These are phyloP conservation scores for Acleris laterana DNA, from an alignment of 2,888 invertebrate species.

Conservation along the genomic window DNA sequence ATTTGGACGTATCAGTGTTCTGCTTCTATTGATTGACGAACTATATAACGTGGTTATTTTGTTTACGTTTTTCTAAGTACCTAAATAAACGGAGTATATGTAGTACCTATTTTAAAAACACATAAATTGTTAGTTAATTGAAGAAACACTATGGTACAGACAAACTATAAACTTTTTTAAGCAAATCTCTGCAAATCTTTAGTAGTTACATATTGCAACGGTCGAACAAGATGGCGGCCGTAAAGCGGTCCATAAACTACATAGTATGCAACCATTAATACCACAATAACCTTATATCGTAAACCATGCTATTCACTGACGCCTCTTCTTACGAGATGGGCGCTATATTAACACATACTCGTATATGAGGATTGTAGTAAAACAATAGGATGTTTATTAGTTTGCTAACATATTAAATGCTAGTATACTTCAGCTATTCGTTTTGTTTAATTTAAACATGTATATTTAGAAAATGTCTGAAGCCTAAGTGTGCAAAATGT, in stretches of 20 bases:
- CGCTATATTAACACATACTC: background rate
- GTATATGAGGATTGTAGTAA: background rate
- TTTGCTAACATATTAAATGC: background rate
- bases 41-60: too few relatives aligned
- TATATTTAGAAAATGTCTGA: too few relatives aligned
- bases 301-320: constrained; percentile 24
- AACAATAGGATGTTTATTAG: constrained; percentile 1
- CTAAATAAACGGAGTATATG: too few relatives aligned
- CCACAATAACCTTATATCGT: constrained; percentile 30
- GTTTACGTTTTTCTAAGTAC: too few relatives aligned
- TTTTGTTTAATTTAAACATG: too few relatives aligned
- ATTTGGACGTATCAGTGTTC: too few relatives aligned
- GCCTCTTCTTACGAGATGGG: constrained; percentile 20
- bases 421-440: too few relatives aligned
- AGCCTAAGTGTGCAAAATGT: too few relatives aligned
- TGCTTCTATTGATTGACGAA: too few relatives aligned
- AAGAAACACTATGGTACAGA: background rate
- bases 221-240: constrained; percentile 24
- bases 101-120: too few relatives aligned
- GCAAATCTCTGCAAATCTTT: constrained; percentile 7
- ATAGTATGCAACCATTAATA: constrained; percentile 34
- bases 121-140: too few relatives aligned
- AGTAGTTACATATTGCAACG: constrained; percentile 19
- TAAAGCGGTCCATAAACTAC: constrained; percentile 34
- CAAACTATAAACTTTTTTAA: constrained; percentile 17